phyloP scores from a whole-genome alignment of 2,888 invertebrate genomes.

The Phasia obesa region DNA sequence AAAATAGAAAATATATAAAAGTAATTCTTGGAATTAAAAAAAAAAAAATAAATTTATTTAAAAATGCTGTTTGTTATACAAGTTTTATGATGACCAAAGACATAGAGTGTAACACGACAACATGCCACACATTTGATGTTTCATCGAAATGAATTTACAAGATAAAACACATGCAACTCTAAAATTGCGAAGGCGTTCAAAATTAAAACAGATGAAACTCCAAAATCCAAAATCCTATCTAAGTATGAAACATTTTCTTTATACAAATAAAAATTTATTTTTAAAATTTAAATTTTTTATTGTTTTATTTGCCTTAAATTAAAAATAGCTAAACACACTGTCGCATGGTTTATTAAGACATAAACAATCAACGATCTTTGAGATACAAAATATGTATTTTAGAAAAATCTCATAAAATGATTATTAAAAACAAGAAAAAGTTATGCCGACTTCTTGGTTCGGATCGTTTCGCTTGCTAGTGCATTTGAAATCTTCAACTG shows the following conservation, averaged over 20 bases:
- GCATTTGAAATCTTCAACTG: constrained; percentile 34
- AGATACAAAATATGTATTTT: constrained; percentile 42
- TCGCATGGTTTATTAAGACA: constrained; percentile 66
- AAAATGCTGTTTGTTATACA: constrained; percentile 5
- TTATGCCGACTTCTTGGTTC: constrained; percentile 38
- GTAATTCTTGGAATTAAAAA: too few relatives aligned
- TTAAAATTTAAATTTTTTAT: constrained; percentile 7
- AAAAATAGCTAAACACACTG: constrained; percentile 71
- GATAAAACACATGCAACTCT: constrained; percentile 24
- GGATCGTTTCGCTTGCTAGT: constrained; percentile 14
- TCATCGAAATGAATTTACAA: constrained; percentile 31
- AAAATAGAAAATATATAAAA: too few relatives aligned
- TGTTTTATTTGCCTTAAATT: constrained; percentile 41
- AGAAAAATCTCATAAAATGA: constrained; percentile 49
- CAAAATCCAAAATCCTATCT: not conserved
- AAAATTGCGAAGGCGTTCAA: constrained; percentile 57
- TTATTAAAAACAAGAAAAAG: too few relatives aligned
- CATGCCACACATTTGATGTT: constrained; percentile 41
- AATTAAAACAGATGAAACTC: constrained; percentile 59
- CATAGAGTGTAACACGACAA: constrained; percentile 45
- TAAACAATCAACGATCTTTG: constrained; percentile 69
- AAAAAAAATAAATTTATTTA: too few relatives aligned
- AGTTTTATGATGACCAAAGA: constrained; percentile 16
- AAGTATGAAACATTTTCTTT: constrained; percentile 65
- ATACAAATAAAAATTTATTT: constrained; percentile 26